Conservation (phyloP, 2,888 invertebrate genomes). For the Cybosia mesomella region DNA sequence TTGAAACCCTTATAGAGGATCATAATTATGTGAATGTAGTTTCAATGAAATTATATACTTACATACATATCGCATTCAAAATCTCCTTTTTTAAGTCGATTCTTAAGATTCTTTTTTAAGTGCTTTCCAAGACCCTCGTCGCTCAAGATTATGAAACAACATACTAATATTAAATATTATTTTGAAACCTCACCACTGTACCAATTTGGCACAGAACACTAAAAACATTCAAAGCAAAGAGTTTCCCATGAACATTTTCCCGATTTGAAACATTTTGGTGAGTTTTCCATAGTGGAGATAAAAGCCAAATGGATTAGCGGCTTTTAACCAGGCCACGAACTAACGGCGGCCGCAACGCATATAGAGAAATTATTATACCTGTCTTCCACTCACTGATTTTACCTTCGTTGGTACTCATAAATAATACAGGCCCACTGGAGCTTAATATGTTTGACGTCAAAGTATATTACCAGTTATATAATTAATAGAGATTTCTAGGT, state of each 20-base stretch:
- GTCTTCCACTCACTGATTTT: slow-evolving; percentile 17
- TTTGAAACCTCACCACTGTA: background rate
- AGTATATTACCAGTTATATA: background rate
- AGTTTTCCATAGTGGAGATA: slow-evolving; percentile 63
- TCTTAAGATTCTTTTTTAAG: too few species aligned
- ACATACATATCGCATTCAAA: too few species aligned
- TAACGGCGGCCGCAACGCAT: slow-evolving; percentile 49
- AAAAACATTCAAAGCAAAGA: slow-evolving; percentile 52
- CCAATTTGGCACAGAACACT: slow-evolving; percentile 15
- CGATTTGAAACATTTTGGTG: slow-evolving; percentile 59
- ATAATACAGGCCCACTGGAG: background rate
- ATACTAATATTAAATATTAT: background rate
- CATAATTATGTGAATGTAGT: background rate
- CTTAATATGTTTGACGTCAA: background rate
- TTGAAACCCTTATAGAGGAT: background rate
- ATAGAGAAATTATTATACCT: slow-evolving; percentile 35
- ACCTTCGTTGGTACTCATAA: slow-evolving; percentile 7
- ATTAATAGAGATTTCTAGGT: background rate
- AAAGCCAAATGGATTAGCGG: slow-evolving; percentile 80
- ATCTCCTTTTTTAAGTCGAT: too few species aligned
- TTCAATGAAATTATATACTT: too few species aligned
- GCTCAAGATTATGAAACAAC: background rate
- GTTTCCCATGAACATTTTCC: slow-evolving; percentile 57
- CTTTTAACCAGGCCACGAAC: slow-evolving; percentile 64
- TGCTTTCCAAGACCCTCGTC: too few species aligned